phyloP scores from a whole-genome alignment of 2,888 invertebrate genomes.

The Philaethria dido region DNA sequence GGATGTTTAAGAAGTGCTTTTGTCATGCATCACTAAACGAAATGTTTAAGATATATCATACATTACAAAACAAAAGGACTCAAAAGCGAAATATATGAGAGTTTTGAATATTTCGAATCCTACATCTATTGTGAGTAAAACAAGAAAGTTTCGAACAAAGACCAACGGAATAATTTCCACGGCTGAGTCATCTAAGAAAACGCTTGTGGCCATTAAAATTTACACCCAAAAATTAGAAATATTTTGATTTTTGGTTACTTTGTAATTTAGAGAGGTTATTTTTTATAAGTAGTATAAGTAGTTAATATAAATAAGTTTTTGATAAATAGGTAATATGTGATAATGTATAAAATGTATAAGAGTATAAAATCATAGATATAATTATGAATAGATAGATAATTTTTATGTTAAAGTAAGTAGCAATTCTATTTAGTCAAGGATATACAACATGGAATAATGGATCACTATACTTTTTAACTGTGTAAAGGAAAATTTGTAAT shows the following conservation, averaged over 20 bases:
- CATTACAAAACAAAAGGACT: constrained; percentile 33
- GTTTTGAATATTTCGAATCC: constrained; percentile 43
- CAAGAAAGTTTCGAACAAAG: constrained; percentile 69
- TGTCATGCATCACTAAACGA: constrained; percentile 20
- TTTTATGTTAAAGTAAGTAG: too few species aligned
- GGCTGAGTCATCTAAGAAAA: constrained; percentile 59
- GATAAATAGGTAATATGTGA: too few species aligned
- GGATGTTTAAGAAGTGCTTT: constrained; percentile 2
- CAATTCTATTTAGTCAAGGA: too few species aligned
- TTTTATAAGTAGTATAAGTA: background rate
- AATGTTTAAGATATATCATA: constrained; percentile 29
- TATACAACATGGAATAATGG: too few species aligned
- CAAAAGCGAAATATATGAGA: constrained; percentile 23
- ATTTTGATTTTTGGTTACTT: too few species aligned
- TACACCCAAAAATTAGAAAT: background rate
- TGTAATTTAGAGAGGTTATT: too few species aligned
- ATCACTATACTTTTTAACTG: too few species aligned
- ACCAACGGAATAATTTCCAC: constrained; percentile 62
- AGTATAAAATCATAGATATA: too few species aligned
- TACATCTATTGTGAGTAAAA: constrained; percentile 52
- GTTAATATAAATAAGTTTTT: too few species aligned
- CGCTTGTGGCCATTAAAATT: constrained; percentile 49
- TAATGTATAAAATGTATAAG: too few species aligned
- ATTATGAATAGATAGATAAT: too few species aligned
- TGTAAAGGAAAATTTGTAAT: too few species aligned